Percentiles rank a stretch among this genome's conserved stretches.
Conservation (phyloP, 2,113 vertebrate genomes). For the Syngnathus typhle region DNA sequence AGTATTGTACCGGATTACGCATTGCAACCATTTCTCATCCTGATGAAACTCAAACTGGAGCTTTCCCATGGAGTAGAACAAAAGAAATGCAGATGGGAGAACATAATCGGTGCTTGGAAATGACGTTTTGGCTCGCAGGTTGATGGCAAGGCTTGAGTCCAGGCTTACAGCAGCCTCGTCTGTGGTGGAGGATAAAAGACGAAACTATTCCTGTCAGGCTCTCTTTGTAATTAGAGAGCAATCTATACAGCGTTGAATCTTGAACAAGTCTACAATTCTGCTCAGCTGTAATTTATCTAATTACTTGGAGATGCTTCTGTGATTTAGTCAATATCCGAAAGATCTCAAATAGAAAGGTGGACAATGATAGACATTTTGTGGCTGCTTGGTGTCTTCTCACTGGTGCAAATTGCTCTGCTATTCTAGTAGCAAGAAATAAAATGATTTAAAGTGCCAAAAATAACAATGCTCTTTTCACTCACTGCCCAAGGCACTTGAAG, state of each 20-base stretch:
- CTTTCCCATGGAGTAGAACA: conserved; percentile 44
- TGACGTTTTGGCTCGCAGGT: conserved; percentile 31
- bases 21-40: conserved; percentile 18
- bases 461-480: conserved; percentile 30
- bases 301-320: conserved; percentile 54
- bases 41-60: conserved; percentile 29
- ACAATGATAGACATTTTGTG: conserved; percentile 52
- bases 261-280: conserved; percentile 47
- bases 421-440: conserved; percentile 35
- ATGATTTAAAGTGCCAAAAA: conserved; percentile 44
- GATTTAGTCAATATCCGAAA: conserved; percentile 56
- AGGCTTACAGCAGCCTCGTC: conserved; percentile 49
- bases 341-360: conserved; percentile 17
- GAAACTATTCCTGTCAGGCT: conserved; percentile 49
- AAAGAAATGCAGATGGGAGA: conserved; percentile 27
- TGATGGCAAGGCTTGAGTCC: conserved; percentile 49
- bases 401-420: conserved; percentile 6
- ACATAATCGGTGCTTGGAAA: conserved; percentile 19
- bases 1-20: background rate
- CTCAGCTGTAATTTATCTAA: conserved; percentile 59
- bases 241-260: conserved; percentile 46
- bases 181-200: conserved; percentile 50
- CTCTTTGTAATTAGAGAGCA: conserved; percentile 59
- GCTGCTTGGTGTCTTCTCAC: conserved; percentile 35
- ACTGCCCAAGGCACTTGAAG: conserved; percentile 10